Evolutionary conservation across 2,113 vertebrate genomes (phyloP).

Genomic region (Alethe diademata): DNA sequence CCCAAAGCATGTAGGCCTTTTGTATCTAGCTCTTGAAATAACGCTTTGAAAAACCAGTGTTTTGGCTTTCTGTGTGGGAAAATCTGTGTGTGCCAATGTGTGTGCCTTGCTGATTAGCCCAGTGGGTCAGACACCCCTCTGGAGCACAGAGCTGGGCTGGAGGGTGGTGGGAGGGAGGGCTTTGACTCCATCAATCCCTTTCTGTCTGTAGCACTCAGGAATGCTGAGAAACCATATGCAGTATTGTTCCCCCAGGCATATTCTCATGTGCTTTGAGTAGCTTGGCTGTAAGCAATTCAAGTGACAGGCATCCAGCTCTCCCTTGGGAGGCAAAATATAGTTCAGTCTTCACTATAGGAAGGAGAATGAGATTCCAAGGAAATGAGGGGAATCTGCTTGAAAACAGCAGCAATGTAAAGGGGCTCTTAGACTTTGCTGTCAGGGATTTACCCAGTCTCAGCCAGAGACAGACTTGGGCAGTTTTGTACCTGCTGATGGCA

Average conservation of each 20-base stretch:
- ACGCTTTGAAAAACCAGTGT: background rate
- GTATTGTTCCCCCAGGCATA: slow-evolving; percentile 29
- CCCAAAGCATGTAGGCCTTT: background rate
- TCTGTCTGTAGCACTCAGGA: slow-evolving; percentile 43
- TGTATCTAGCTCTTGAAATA: background rate
- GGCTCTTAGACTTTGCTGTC: background rate
- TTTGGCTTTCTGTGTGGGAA: slow-evolving; percentile 49
- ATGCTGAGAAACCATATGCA: slow-evolving; percentile 49
- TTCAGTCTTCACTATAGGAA: background rate
- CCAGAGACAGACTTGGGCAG: background rate
- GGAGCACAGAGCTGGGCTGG: background rate
- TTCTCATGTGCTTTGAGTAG: slow-evolving; percentile 58
- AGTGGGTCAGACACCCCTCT: background rate
- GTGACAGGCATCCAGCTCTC: slow-evolving; percentile 54
- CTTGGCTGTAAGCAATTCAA: slow-evolving; percentile 55
- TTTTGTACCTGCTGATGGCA: background rate
- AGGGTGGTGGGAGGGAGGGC: background rate
- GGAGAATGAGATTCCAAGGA: background rate
- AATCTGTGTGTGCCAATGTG: background rate
- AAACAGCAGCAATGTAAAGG: background rate
- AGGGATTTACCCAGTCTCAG: background rate
- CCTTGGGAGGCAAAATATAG: slow-evolving; percentile 54
- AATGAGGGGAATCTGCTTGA: background rate
- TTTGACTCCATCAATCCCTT: slow-evolving; percentile 27
- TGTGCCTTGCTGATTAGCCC: slow-evolving; percentile 10